Evolutionary conservation across 2,888 invertebrate species (phyloP).

Genomic region (Nemotelus nigrinus): DNA sequence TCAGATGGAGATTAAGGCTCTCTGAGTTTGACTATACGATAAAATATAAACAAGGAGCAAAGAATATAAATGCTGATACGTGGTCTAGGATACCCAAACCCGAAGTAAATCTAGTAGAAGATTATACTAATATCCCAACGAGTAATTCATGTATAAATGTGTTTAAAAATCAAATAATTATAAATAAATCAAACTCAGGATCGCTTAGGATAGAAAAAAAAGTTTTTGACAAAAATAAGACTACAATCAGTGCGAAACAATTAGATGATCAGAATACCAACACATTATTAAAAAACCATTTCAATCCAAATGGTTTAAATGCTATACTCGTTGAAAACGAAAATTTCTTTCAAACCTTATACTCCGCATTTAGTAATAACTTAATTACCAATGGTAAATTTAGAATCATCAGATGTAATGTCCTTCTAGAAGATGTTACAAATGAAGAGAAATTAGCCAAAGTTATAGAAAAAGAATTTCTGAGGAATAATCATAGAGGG

Average conservation of each 20-base stretch:
- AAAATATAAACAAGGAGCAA: constrained; percentile 50
- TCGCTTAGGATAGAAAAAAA: constrained; percentile 41
- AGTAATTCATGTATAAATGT: neutral
- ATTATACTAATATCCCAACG: neutral
- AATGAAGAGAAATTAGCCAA: constrained; percentile 45
- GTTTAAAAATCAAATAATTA: too few species aligned
- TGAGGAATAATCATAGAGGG: constrained; percentile 52
- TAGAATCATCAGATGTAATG: constrained; percentile 13
- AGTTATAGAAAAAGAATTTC: constrained; percentile 49
- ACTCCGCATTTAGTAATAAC: neutral
- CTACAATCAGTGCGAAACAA: constrained; percentile 39
- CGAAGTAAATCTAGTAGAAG: neutral
- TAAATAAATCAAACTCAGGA: too few species aligned
- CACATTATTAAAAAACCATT: constrained; percentile 46
- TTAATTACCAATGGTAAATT: neutral
- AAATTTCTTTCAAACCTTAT: constrained; percentile 1
- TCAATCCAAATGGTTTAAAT: constrained; percentile 37
- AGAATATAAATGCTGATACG: constrained; percentile 47
- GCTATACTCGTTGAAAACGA: constrained; percentile 43
- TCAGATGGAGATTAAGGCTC: constrained; percentile 58
- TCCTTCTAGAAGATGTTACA: constrained; percentile 34
- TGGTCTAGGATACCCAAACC: constrained; percentile 1
- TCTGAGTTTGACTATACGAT: constrained; percentile 55
- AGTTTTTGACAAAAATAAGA: constrained; percentile 42
- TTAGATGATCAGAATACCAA: constrained; percentile 32